A percentile compares a stretch with the other conserved stretches of the same genome.
Evolutionary conservation across 1,140 invertebrate genomes (phyloP).

Genomic region (Ceratina japonica): DNA sequence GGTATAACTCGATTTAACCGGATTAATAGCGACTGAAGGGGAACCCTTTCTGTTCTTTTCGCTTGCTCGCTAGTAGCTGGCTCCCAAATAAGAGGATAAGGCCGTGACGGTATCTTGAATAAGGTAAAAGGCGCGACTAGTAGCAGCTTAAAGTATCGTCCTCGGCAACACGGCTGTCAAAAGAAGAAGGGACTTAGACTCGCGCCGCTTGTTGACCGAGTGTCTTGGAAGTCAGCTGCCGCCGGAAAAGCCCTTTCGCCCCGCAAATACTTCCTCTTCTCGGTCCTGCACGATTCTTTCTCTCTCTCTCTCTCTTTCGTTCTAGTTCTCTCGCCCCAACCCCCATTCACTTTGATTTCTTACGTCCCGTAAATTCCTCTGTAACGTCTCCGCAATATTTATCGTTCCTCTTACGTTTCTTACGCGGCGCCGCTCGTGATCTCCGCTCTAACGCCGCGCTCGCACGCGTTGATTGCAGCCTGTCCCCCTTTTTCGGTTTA

Average conservation of each 20-base stretch:
- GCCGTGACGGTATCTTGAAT: conserved; percentile 28
- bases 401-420: conserved; percentile 32
- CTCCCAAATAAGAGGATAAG: conserved; percentile 37
- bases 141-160: conserved; percentile 41
- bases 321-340: conserved; percentile 14
- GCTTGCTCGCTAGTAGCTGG: neutral
- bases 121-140: conserved; percentile 24
- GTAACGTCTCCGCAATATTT: conserved; percentile 26
- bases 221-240: conserved; percentile 15
- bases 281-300: neutral
- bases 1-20: neutral
- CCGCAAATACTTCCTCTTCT: conserved; percentile 16
- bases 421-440: neutral
- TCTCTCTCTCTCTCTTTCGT: conserved; percentile 2
- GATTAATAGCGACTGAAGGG: neutral
- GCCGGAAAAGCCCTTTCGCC: conserved; percentile 25
- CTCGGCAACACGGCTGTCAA: conserved; percentile 19
- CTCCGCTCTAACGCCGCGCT: neutral
- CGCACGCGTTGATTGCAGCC: too few relatives aligned
- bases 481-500: too few relatives aligned
- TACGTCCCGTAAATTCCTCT: conserved; percentile 34
- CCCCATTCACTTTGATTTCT: conserved; percentile 30
- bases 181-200: conserved; percentile 40
- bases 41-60: neutral
- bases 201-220: conserved; percentile 46